Conservation (phyloP, 2,888 invertebrate genomes). For the Nephrotoma flavescens region DNA sequence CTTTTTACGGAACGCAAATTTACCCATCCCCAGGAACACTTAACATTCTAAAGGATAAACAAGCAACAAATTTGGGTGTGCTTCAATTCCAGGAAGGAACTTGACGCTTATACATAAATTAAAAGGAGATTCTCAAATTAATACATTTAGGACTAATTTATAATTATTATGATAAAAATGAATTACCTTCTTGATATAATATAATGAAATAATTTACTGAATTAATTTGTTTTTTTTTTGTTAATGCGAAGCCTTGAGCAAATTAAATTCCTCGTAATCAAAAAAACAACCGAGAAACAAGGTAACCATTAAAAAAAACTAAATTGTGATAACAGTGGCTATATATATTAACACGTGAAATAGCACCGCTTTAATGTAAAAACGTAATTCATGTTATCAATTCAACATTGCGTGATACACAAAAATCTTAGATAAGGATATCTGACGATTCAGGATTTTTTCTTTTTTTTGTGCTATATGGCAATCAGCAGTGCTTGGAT, state of each 20-base stretch:
- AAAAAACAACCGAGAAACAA: neutral
- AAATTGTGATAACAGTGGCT: neutral
- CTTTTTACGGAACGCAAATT: too few species aligned
- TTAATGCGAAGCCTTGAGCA: neutral
- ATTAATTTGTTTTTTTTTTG: neutral
- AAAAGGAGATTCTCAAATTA: too few species aligned
- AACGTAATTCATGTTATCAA: neutral
- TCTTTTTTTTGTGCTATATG: neutral
- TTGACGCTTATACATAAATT: too few species aligned
- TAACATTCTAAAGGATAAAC: too few species aligned
- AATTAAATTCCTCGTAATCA: neutral
- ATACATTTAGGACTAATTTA: neutral
- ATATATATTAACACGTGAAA: neutral
- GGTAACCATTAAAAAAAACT: neutral
- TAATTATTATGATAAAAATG: neutral
- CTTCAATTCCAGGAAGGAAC: too few species aligned
- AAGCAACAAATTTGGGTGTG: too few species aligned
- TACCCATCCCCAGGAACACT: too few species aligned
- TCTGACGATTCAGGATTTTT: neutral
- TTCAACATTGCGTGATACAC: neutral
- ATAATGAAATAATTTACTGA: neutral
- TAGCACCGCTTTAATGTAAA: neutral
- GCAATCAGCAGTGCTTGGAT: neutral
- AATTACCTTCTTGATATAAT: neutral
- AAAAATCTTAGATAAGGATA: neutral